Base-by-base conservation (phyloP, 2,113 vertebrate genomes). In the Taurulus bubalis region DNA sequence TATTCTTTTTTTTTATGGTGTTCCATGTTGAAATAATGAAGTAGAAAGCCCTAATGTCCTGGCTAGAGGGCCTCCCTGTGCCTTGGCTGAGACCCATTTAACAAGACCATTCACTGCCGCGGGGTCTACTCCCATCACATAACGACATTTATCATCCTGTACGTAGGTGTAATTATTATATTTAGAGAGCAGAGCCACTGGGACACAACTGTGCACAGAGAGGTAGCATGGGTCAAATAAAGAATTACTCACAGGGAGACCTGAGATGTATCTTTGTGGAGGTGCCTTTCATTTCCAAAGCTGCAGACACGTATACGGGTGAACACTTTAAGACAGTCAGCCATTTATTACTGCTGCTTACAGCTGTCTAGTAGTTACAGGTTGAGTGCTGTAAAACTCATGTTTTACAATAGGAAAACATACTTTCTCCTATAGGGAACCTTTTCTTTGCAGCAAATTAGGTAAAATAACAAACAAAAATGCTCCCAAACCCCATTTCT, bases 11-110 rank as follows among this genome's bases (percentile, higher is more conserved):
- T 66, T 75, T 83, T 66, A 85, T 85, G 79, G 73, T 68, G 77
- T 83, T 90, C 81, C 75, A 60, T 65, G 45, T n/a, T 75, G 66
- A 88, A 90, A 90, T 82, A 83, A 92, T 85, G 64, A 83, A 87
- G 60, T 79, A 70, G 60, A 80, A 86, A 89, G 56, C 69, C 40
- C 66, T 79, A 72, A 71, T 74, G 68, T 80, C 66, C 81, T 78
- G 65, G 75, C 68, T 83, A 40, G 36, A 71, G 36, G 58, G 64
- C 60, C 53, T 71, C 47, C 66, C n/a, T 38, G 58, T 75, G 75
- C 49, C 66, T 81, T 79, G 77, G 69, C 79, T 77, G 45, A 69
- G 73, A 80, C 83, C 77, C 79, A 80, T 85, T 85, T 80, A 83
- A 85, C 66, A 85, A 63, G 73, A 85, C 59, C 51, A 51, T 49